These are phyloP conservation scores for Phania funesta DNA, from an alignment of 2,888 invertebrate species.

Conservation along the genomic window DNA sequence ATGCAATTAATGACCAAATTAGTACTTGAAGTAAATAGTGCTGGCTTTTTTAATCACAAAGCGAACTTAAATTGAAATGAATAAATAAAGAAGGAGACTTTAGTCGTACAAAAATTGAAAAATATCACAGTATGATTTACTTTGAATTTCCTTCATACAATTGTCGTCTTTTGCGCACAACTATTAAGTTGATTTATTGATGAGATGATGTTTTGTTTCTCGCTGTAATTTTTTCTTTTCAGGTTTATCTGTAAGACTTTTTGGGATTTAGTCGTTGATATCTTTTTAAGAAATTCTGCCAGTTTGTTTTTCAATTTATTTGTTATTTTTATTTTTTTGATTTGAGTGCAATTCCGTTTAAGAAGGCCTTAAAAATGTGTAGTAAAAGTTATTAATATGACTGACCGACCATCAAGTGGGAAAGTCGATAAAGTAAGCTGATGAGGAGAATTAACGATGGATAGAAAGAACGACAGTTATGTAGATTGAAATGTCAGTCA, in stretches of 20 bases:
- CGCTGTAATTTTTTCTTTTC: neutral
- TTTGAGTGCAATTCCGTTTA: neutral
- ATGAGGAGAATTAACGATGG: slow-evolving; percentile 18
- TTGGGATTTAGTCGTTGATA: slow-evolving; percentile 24
- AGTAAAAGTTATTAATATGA: slow-evolving; percentile 56
- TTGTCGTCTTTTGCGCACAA: slow-evolving; percentile 34
- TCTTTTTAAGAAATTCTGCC: slow-evolving; percentile 35
- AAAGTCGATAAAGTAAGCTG: slow-evolving; percentile 9
- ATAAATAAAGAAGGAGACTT: slow-evolving; percentile 5
- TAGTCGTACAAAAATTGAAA: slow-evolving; percentile 46
- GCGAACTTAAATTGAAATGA: slow-evolving; percentile 34
- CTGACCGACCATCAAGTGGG: slow-evolving; percentile 41
- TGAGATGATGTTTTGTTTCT: slow-evolving; percentile 45
- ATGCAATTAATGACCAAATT: slow-evolving; percentile 72
- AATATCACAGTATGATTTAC: slow-evolving; percentile 58
- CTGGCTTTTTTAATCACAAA: slow-evolving; percentile 14
- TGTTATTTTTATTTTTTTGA: slow-evolving; percentile 6
- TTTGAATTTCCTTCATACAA: slow-evolving; percentile 45
- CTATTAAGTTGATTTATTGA: slow-evolving; percentile 65
- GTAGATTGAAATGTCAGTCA: slow-evolving; percentile 64
- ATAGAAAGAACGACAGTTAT: slow-evolving; percentile 44
- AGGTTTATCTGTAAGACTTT: slow-evolving; percentile 10
- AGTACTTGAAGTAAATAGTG: slow-evolving; percentile 47
- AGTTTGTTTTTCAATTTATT: neutral
- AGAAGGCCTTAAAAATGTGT: slow-evolving; percentile 65